Evolutionary conservation across 2,888 invertebrate genomes (phyloP).

Genomic region (Eilema caniola): DNA sequence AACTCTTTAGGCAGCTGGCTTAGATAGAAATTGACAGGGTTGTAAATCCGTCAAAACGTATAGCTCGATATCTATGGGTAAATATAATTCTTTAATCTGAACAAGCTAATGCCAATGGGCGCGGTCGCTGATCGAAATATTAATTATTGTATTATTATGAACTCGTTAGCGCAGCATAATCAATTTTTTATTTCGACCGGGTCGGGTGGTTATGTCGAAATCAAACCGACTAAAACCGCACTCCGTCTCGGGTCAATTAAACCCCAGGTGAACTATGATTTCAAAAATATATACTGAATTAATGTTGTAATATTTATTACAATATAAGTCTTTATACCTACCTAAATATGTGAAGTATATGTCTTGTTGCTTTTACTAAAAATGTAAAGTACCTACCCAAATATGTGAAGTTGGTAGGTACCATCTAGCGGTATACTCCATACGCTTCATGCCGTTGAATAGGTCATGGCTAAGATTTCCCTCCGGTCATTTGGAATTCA

Average conservation of each 20-base stretch:
- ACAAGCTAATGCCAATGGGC: not conserved
- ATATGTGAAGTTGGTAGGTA: constrained; percentile 25
- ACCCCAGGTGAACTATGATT: too few relatives aligned
- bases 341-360: too few relatives aligned
- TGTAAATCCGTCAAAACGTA: not conserved
- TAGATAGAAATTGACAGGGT: not conserved
- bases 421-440: constrained; percentile 52
- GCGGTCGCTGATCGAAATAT: not conserved
- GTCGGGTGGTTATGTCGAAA: too few relatives aligned
- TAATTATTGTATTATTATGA: too few relatives aligned
- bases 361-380: not conserved
- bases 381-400: not conserved
- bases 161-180: too few relatives aligned
- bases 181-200: too few relatives aligned
- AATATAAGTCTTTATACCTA: not conserved
- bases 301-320: too few relatives aligned
- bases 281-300: too few relatives aligned
- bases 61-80: not conserved
- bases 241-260: too few relatives aligned
- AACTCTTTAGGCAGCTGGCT: constrained; percentile 9
- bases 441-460: constrained; percentile 78
- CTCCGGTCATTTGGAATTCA: constrained; percentile 87
- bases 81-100: not conserved
- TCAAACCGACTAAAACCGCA: too few relatives aligned
- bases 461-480: constrained; percentile 87